phyloP scores from a whole-genome alignment of 2,888 invertebrate species.

The Neoitamus cyanurus region DNA sequence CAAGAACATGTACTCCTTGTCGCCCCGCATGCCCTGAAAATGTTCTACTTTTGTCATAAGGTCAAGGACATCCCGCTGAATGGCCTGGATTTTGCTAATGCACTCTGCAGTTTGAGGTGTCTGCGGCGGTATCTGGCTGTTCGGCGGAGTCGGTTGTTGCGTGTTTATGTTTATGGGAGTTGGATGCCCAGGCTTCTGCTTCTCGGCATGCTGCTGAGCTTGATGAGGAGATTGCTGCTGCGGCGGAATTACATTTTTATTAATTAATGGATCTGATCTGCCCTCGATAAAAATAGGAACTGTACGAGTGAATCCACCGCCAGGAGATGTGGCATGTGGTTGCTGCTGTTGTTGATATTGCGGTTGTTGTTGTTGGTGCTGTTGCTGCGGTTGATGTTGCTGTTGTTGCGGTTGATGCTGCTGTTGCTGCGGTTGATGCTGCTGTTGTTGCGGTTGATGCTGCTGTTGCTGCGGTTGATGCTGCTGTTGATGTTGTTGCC shows the following conservation, averaged over 20 bases:
- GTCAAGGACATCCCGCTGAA: constrained; percentile 83
- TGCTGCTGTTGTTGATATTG: constrained; percentile 31
- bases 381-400: constrained; percentile 2
- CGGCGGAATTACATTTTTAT: constrained; percentile 64
- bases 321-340: constrained; percentile 58
- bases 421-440: neutral
- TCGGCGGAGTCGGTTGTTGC: constrained; percentile 53
- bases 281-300: constrained; percentile 92
- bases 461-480: constrained; percentile 3
- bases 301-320: constrained; percentile 73
- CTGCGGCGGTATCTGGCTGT: constrained; percentile 60
- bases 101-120: constrained; percentile 72
- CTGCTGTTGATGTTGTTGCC: neutral
- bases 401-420: constrained; percentile 4
- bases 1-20: constrained; percentile 82
- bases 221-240: constrained; percentile 59
- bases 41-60: constrained; percentile 81
- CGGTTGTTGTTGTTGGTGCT: neutral
- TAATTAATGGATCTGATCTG: constrained; percentile 81
- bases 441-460: constrained; percentile 15
- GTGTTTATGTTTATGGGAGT: constrained; percentile 59
- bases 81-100: constrained; percentile 80
- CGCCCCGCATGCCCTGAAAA: constrained; percentile 75
- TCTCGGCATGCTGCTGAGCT: neutral
- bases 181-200: constrained; percentile 52